Percentiles rank a stretch among this genome's conserved stretches.
Evolutionary conservation across 2,797 vertebrate genomes (phyloP).

Genomic region (Danionella dracula): DNA sequence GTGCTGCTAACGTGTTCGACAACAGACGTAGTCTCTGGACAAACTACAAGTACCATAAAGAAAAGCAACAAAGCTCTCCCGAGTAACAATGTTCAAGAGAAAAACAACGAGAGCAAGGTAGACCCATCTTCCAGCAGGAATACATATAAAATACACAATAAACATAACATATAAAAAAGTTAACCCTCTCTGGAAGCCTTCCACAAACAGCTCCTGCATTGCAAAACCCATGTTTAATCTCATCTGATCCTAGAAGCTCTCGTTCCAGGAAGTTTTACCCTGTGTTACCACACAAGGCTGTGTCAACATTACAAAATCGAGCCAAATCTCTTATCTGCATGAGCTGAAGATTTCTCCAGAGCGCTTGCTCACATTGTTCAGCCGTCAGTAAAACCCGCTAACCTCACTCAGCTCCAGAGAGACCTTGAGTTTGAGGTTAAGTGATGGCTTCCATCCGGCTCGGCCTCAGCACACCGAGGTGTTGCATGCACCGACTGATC

Average conservation of each 20-base stretch:
- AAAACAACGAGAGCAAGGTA: too few relatives aligned
- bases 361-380: neutral
- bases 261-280: neutral
- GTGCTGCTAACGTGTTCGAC: too few relatives aligned
- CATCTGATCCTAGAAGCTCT: neutral
- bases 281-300: neutral
- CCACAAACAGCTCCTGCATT: neutral
- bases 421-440: constrained; percentile 24
- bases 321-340: neutral
- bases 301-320: neutral
- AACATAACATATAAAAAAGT: too few relatives aligned
- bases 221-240: neutral
- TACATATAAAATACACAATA: too few relatives aligned
- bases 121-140: too few relatives aligned
- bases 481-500: constrained; percentile 15
- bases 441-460: constrained; percentile 42
- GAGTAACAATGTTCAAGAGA: too few relatives aligned
- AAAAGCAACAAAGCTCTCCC: too few relatives aligned
- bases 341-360: neutral
- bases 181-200: too few relatives aligned
- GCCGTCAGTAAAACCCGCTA: neutral
- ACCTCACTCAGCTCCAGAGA: neutral
- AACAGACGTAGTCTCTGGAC: too few relatives aligned
- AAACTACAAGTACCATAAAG: too few relatives aligned
- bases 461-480: constrained; percentile 26